Evolutionary conservation across 1,140 invertebrate genomes (phyloP), one percentile per base, ranked within the genome.

Genomic region (Daktulosphaira vitifoliae): DNA sequence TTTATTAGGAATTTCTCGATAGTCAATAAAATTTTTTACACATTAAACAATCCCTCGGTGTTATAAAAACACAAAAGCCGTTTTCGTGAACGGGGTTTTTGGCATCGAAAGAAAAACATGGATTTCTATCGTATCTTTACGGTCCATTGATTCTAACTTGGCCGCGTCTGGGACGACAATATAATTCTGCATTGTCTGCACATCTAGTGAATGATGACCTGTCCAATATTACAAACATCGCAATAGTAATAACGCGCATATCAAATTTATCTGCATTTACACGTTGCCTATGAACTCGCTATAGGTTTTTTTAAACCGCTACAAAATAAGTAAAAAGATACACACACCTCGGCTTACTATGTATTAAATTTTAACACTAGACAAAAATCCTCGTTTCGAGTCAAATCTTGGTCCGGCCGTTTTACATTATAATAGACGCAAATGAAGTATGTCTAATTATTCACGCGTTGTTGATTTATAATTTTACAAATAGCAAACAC

Each of bases 111-210:
- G 56, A 62, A 62, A 33, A 62, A 62, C 42, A 22, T 39, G 42
- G 9, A 46, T 62, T 62, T 62, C 56, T 62, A 62, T 62, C 56
- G 56, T 62, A 62, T 62, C 56, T 62, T 62, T 33, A 62, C 56
- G 29, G 56, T 48, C 56, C 56, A 62, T 62, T 62, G 56, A 62
- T 62, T 25, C 26, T 29, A 62, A 62, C 56, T 62, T 62, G 42
- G 56, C 56, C 38, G 29, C 23, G 56, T 13, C 56, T 39, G 56
- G 56, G 20, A 62, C 39, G 56, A 48, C 42, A 48, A n/a, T n/a
- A n/a, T n/a, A n/a, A 62, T 62, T 62, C 42, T 33, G 42, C 42
- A 48, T 62, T 62, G 56, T 62, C 42, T 33, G 56, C 23, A 8
- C 46, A 7, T 3, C 26, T 48, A 5, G 56, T 62, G 56, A 62